Conservation (phyloP, 2,113 vertebrate genomes). For the Geococcyx californianus region DNA sequence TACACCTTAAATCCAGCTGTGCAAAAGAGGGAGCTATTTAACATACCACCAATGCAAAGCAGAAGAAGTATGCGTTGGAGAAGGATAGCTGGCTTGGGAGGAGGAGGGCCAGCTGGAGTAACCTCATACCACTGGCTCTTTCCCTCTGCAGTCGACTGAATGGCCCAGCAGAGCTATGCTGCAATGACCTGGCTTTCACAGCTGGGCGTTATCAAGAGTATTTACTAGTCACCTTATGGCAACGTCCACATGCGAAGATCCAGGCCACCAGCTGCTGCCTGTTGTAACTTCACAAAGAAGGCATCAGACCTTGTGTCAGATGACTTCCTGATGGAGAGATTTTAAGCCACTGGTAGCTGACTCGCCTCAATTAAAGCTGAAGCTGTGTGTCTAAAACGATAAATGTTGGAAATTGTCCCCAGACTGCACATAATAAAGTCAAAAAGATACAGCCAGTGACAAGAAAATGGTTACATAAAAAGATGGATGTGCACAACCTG, state of each 20-base stretch:
- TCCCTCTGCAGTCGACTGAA: not conserved
- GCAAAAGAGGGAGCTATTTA: not conserved
- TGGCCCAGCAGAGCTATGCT: not conserved
- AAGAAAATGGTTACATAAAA: not conserved
- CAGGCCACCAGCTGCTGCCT: not conserved
- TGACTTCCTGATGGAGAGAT: not conserved
- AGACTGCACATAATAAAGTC: not conserved
- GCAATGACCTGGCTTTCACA: not conserved
- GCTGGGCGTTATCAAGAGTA: too few relatives aligned
- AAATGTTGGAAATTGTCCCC: not conserved
- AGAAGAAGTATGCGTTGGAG: not conserved
- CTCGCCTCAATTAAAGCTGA: not conserved
- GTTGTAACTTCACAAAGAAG: not conserved
- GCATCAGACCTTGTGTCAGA: not conserved
- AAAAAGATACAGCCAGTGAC: not conserved
- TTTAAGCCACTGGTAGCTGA: not conserved
- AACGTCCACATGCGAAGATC: not conserved
- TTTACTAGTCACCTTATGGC: not conserved
- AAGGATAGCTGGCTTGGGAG: not conserved
- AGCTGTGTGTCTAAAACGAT: not conserved
- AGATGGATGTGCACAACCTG: not conserved
- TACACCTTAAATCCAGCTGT: not conserved
- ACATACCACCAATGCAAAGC: not conserved
- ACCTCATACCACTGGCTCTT: fast-evolving
- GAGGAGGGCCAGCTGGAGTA: not conserved